Percentiles rank a stretch among this genome's conserved stretches.
Evolutionary conservation across 37 sponge, comb jelly and placozoan genomes (phyloP).

Genomic region (Eunapius fragilis): DNA sequence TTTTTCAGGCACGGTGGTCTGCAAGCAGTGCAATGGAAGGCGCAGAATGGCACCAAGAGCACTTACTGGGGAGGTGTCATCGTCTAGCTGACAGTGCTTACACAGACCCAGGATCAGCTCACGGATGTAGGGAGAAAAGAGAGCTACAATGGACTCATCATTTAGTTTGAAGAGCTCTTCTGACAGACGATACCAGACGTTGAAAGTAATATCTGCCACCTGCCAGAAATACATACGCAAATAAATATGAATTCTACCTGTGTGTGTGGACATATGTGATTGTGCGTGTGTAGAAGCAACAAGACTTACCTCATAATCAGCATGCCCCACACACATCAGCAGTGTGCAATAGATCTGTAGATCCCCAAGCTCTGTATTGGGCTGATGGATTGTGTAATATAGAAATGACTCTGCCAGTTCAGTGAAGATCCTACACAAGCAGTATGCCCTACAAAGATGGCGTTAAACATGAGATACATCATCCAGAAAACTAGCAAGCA

Average conservation of each 20-base stretch:
- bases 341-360: slow-evolving; percentile 45
- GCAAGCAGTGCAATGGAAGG: not conserved
- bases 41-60: not conserved
- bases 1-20: slow-evolving; percentile 55
- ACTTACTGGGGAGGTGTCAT: slow-evolving; percentile 56
- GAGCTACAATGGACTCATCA: slow-evolving; percentile 11
- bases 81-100: slow-evolving; percentile 82
- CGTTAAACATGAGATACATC: too few relatives aligned
- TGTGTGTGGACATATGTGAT: not conserved
- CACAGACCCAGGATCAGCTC: slow-evolving; percentile 53
- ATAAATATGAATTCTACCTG: not conserved
- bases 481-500: too few relatives aligned
- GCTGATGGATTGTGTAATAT: slow-evolving; percentile 49
- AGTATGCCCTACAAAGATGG: slow-evolving; percentile 48
- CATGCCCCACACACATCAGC: slow-evolving; percentile 56
- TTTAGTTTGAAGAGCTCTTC: slow-evolving; percentile 59
- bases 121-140: slow-evolving; percentile 65
- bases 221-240: not conserved
- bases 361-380: slow-evolving; percentile 65
- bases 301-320: slow-evolving; percentile 59
- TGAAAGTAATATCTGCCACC: slow-evolving; percentile 85
- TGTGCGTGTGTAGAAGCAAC: not conserved
- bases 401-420: slow-evolving; percentile 83
- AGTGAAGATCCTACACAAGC: slow-evolving; percentile 80
- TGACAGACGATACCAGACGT: slow-evolving; percentile 82